Evolutionary conservation across 1,140 invertebrate genomes (phyloP), one percentile per base, ranked within the genome.

Genomic region (Wiebesia pumilae): DNA sequence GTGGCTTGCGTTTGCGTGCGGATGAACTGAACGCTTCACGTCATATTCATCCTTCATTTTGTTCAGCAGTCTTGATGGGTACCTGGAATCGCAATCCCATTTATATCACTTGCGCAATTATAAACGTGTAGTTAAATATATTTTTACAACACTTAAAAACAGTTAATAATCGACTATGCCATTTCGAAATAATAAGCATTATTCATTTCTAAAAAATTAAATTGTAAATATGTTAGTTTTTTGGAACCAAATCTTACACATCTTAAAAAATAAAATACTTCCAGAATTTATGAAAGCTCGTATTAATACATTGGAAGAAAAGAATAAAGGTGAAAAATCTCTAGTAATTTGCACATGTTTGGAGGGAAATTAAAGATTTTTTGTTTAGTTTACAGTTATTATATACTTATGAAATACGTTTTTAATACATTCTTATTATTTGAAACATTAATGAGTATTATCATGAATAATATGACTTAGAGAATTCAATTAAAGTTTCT

Each of bases 111-210:
- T 43, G 38, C 1, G n/a, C 38, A 75, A 75, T 75, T 75, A 75
- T 75, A 35, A 75, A 75, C 33, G 14, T 38, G 21, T 0, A 75
- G 2, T 43, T 75, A 40, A n/a, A n/a, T 12, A 33, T 10, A 10
- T n/a, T 71, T 38, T 38, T 24, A 71, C 19, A 71, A 71, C 40
- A 38, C 69, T 71, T 71, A 38, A 38, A 21, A 38, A 38, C 3
- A 24, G 9, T 3, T 1, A 40, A 38, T 38, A 43, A 43, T n/a
- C 1, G 38, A 19, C 38, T 10, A 38, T 43, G 71, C 40, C n/a
- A 75, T 75, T 75, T 75, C 27, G 71, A 75, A 75, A 43, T 43
- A 75, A 75, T 7, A n/a, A 75, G 40, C 40, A 75, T 43, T 71
- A 43, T 75, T n/a, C 14, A 24, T 43, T 43, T 71, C 24, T 12